A percentile compares a stretch with the other conserved stretches of the same genome.
phyloP scores from a whole-genome alignment of 1,140 invertebrate genomes.

The Dreissena polymorpha region DNA sequence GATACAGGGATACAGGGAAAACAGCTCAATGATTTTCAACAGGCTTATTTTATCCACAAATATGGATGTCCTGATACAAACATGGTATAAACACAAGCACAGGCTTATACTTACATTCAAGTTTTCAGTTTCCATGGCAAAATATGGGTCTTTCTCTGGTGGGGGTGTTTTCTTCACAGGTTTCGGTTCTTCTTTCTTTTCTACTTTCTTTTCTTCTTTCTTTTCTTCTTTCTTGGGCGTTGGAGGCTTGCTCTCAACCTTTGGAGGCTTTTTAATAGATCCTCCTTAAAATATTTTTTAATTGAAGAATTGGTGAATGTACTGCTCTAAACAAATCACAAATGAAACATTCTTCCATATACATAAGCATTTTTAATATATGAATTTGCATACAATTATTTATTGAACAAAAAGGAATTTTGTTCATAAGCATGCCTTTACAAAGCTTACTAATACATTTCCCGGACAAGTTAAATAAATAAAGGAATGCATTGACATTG shows the following conservation, averaged over 20 bases:
- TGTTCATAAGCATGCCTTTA: too few relatives aligned
- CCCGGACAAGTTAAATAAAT: too few relatives aligned
- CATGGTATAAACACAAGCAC: too few relatives aligned
- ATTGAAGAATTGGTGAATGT: too few relatives aligned
- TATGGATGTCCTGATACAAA: background rate
- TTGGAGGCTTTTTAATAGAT: conserved; percentile 60
- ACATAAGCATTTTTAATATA: too few relatives aligned
- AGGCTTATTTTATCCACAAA: background rate
- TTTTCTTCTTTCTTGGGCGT: conserved; percentile 13
- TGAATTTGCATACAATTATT: too few relatives aligned
- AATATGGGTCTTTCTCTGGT: conserved; percentile 75
- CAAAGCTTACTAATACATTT: too few relatives aligned
- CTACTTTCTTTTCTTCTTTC: conserved; percentile 49
- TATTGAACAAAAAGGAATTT: too few relatives aligned
- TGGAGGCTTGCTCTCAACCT: conserved; percentile 26
- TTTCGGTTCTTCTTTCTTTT: conserved; percentile 55
- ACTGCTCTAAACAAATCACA: too few relatives aligned
- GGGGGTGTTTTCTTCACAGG: conserved; percentile 60
- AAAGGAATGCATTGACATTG: too few relatives aligned
- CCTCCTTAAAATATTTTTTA: conserved; percentile 44
- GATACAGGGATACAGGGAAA: too few relatives aligned
- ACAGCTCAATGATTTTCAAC: background rate
- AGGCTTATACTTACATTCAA: conserved; percentile 63
- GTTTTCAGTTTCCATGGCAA: conserved; percentile 77
- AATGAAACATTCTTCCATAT: too few relatives aligned